Base-by-base conservation (phyloP, 2,888 invertebrate species). In the Gortyna flavago region DNA sequence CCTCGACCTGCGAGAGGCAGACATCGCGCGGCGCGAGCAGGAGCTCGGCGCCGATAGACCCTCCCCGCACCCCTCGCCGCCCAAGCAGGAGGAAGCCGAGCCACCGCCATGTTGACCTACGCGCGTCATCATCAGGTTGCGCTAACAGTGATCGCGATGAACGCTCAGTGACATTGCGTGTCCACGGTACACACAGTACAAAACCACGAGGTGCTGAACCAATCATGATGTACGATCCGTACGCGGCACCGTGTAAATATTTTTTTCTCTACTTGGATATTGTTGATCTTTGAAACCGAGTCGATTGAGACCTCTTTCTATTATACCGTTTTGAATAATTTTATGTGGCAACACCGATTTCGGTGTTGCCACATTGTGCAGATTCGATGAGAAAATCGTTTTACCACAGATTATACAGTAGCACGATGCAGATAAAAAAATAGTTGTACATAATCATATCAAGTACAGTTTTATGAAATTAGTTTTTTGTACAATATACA, bases 391-490 rank as follows among this genome's bases (percentile, higher is more conserved):
- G 78, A 89, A 77, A 76, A 85, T 85, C 87, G 77, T 83, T 85
- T 85, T 83, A 90, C 91, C 90, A 91, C 89, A 90, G 85, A 87
- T 81, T 86, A 88, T 85, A 89, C 84, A 89, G 83, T 82, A 86
- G 87, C 89, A 81, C 81, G 87, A 88, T 87, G 87, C 91, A 89
- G 88, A 85, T 85, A 89, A 86, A 84, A 84, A 83, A 90, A 92
- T 90, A 91, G 89, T 90, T 95, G 94, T 95, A 96, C 94, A 95
- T 95, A 95, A 93, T 94, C 94, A 94, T 94, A 94, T 94, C 94
- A 94, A 96, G 95, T 96, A 95, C 96, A 96, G 94, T 95, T 95
- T 94, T 89, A 88, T 94, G 92, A 94, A 91, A 91, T 94, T 94
- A 93, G 92, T 84, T 90, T 93, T 94, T 94, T 94, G 91, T 95